Base-by-base conservation (phyloP, 2,797 vertebrate genomes). In the Clarias fuscus region DNA sequence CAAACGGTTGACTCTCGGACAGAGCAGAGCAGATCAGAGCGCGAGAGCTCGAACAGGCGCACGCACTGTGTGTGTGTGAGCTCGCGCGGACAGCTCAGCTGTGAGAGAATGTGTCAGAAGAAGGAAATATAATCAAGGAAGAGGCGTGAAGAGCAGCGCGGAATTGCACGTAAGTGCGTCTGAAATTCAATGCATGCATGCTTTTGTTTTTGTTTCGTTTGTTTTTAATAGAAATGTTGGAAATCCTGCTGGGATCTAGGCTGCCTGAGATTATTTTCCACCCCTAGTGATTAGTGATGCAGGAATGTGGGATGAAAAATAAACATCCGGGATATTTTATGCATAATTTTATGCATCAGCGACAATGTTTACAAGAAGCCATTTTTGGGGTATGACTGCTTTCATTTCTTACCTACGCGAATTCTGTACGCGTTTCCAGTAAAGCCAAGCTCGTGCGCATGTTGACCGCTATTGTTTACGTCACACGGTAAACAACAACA, bases 401-500 rank as follows among this genome's bases (percentile, higher is more conserved):
- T 83, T 58, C 48, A 37, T 58, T 37, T 58, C 14, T 33, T 27
- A 27, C 40, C 53, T 30, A 15, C 0, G 75, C 6, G 75, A 61
- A 61, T 22, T 58, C 59, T 7, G 17, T 8, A 17, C 6, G 56
- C 61, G 53, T 59, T 20, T 33, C 17, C 4, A n/a, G 6, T 7
- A 82, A 15, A 20, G 53, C 48, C 48, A n/a, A 2, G 65, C 53
- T 58, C 65, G 48, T 20, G 81, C 48, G 80, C 43, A 22, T 20
- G 65, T 4, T 24, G n/a, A 30, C 6, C 17, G n/a, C 4, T 30
- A 1, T 56, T 70, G 30, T 83, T 71, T 83, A 59, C 48, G 27
- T 68, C 18, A 22, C 76, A 73, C 62, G 76, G 65, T 75, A 83
- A 88, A 94, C 92, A 94, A 94, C 91, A 94, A 94, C 91, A 95